Evolutionary conservation across 2,888 invertebrate genomes (phyloP).

Genomic region (Allygus modestus): DNA sequence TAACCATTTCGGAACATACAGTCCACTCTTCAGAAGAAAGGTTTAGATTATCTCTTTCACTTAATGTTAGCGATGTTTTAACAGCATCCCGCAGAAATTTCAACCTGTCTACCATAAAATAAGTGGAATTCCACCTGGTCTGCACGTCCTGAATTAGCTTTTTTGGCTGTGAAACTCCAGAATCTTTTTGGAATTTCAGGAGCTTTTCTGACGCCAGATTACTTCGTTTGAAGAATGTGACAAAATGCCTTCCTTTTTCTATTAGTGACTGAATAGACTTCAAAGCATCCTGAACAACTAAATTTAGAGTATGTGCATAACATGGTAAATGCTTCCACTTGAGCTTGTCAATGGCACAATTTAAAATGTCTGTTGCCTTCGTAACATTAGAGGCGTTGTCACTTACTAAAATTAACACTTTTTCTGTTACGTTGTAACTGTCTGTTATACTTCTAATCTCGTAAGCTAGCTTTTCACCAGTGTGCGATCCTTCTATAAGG

Average conservation of each 20-base stretch:
- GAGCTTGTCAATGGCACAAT: background rate
- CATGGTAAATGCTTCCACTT: constrained; percentile 39
- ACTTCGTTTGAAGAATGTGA: constrained; percentile 33
- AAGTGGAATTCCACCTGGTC: constrained; percentile 36
- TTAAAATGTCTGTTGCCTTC: constrained; percentile 16
- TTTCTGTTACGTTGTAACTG: constrained; percentile 14
- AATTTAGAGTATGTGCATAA: constrained; percentile 38
- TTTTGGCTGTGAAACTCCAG: constrained; percentile 16
- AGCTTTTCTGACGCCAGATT: constrained; percentile 48
- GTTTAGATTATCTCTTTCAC: constrained; percentile 22
- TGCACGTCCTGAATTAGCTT: constrained; percentile 27
- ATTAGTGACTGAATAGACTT: background rate
- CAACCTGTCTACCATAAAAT: constrained; percentile 32
- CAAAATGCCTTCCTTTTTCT: constrained; percentile 43
- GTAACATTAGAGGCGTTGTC: constrained; percentile 56
- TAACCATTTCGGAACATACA: constrained; percentile 17
- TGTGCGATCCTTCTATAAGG: constrained; percentile 28
- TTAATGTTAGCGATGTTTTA: background rate
- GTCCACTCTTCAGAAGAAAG: constrained; percentile 34
- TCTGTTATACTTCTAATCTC: constrained; percentile 5
- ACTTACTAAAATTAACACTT: constrained; percentile 11
- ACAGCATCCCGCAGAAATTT: constrained; percentile 14
- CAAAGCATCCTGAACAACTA: constrained; percentile 33
- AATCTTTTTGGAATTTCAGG: constrained; percentile 29
- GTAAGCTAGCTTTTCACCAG: background rate